Base-by-base conservation (phyloP, 2,888 invertebrate genomes). In the Osmoderma eremita region DNA sequence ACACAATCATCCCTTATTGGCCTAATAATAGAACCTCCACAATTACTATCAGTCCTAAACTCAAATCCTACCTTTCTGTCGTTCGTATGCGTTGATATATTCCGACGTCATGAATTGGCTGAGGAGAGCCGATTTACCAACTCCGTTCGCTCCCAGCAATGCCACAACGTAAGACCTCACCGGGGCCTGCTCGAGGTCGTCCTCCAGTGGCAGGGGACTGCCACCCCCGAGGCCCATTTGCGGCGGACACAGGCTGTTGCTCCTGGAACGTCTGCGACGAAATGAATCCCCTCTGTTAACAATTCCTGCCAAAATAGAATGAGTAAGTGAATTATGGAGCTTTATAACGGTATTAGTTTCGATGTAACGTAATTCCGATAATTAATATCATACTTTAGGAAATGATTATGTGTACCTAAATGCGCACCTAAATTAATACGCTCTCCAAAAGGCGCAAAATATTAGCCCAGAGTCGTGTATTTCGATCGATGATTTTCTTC, bases 261-360 rank as follows among this genome's bases (percentile, higher is more conserved):
- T 93, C 65, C 94, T 86, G 18, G 94, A 93, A 66, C 94, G 87
- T 36, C 94, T 88, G 54, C 94, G 88, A 42, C 95, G 86, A 83
- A 97, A 94, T 3, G 96, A 96, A 83, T 98, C 98, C 0, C 97
- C 97, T 67, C 97, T 86, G 83, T 96, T 96, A 56, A 98, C 91
- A 73, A 97, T 91, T 71, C 97, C 97, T 94, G 83, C 24, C 85
- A 78, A 41, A 75, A 72, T 39, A 63, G 42, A 63, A 48, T 30
- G 54, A 22, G n/a, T 5, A 2, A 45, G n/a, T 30, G 12, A 58
- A 10, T 42, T 50, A n/a, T 30, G 17, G 4, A 3, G 49, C 36
- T 56, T 39, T 42, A 54, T 38, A 24, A 24, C 10, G n/a, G n/a
- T 30, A 3, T 2, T 30, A 30, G 10, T 30, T 30, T 30, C 1